Evolutionary conservation across 2,113 vertebrate genomes (phyloP).

Genomic region (Piaya cayana): DNA sequence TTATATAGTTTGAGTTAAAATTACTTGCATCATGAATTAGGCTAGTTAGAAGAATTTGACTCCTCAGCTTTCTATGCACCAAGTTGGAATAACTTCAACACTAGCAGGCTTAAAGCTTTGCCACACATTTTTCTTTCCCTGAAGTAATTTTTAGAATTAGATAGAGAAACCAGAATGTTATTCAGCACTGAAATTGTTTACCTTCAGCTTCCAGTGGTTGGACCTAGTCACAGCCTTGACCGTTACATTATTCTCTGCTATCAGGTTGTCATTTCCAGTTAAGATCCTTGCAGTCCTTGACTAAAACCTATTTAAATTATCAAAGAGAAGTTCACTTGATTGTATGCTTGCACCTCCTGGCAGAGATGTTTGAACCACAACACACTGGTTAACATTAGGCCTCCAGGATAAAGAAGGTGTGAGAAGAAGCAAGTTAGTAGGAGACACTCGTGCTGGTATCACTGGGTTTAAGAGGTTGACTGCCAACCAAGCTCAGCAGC

Average conservation of each 20-base stretch:
- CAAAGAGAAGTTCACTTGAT: neutral
- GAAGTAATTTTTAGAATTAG: neutral
- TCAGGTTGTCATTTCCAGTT: neutral
- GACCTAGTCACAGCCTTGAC: neutral
- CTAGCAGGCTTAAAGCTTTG: neutral
- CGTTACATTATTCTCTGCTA: neutral
- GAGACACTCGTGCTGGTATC: neutral
- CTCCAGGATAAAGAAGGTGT: neutral
- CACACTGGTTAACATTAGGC: neutral
- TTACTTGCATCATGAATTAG: neutral
- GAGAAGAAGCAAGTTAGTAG: neutral
- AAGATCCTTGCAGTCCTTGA: neutral
- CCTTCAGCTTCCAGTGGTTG: neutral
- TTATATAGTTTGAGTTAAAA: neutral
- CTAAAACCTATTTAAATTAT: neutral
- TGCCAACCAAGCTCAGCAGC: neutral
- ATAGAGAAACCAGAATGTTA: neutral
- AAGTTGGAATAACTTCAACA: neutral
- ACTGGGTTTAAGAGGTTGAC: neutral
- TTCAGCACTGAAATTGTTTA: neutral
- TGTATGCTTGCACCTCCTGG: accelerated
- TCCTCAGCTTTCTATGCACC: neutral
- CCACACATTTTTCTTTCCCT: neutral
- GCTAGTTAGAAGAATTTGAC: neutral
- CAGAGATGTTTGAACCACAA: neutral